Conservation (phyloP, 2,888 invertebrate species). For the Tricholauxania praeusta region DNA sequence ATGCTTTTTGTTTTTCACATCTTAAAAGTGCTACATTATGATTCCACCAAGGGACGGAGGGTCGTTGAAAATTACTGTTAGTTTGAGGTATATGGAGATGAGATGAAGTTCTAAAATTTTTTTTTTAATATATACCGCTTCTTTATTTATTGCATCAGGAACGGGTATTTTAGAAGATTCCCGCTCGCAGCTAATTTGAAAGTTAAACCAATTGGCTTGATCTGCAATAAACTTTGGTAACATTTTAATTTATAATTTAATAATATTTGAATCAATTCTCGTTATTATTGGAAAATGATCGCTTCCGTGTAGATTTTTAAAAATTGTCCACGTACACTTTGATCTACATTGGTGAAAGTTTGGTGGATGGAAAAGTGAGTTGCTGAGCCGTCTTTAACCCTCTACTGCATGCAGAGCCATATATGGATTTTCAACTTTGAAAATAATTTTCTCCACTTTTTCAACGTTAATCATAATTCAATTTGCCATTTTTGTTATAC, state of each 20-base stretch:
- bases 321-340: not conserved
- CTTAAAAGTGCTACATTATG: not conserved
- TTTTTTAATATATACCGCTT: conserved; percentile 10
- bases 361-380: not conserved
- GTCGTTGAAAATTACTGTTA: not conserved
- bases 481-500: too few relatives aligned
- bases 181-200: not conserved
- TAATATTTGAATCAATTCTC: not conserved
- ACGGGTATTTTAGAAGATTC: not conserved
- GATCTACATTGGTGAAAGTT: not conserved
- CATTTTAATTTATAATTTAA: not conserved
- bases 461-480: too few relatives aligned
- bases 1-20: conserved; percentile 6
- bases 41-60: conserved; percentile 13
- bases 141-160: not conserved
- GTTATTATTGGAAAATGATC: conserved; percentile 4
- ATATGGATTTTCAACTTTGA: too few relatives aligned
- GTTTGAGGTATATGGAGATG: conserved; percentile 5
- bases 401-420: too few relatives aligned
- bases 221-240: not conserved
- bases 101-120: not conserved
- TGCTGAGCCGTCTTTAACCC: not conserved
- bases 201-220: not conserved
- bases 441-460: too few relatives aligned
- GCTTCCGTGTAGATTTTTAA: not conserved